A percentile compares a stretch with the other conserved stretches of the same genome.
Conservation (phyloP, 2,113 vertebrate genomes). For the Grallaria varia region DNA sequence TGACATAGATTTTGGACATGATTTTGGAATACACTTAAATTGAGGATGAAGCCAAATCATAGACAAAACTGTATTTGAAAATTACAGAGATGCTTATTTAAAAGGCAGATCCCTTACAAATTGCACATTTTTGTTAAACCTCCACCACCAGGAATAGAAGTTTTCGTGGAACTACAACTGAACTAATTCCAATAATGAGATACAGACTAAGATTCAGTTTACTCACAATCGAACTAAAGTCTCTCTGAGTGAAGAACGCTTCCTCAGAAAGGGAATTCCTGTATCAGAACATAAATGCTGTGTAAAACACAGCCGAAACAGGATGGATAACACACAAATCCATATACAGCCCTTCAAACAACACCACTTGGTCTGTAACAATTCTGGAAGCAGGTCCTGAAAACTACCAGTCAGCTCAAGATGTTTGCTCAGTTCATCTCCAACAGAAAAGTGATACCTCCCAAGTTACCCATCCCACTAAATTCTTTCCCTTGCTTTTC, state of each 20-base stretch:
- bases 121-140: background rate
- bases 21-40: background rate
- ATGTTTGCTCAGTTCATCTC: background rate
- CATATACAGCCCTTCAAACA: background rate
- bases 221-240: background rate
- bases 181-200: background rate
- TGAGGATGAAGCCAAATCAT: background rate
- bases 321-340: background rate
- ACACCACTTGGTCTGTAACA: background rate
- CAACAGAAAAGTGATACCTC: background rate
- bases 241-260: background rate
- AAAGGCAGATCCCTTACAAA: background rate
- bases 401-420: background rate
- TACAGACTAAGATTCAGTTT: background rate
- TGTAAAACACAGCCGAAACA: background rate
- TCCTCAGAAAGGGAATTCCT: background rate
- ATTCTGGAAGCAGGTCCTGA: background rate
- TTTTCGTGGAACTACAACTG: background rate
- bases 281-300: background rate
- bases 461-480: background rate
- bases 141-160: background rate
- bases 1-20: background rate
- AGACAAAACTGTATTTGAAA: background rate
- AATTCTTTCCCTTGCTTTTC: background rate
- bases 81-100: background rate